Conservation (phyloP, 2,797 vertebrate genomes). For the Hylomyscus alleni region DNA sequence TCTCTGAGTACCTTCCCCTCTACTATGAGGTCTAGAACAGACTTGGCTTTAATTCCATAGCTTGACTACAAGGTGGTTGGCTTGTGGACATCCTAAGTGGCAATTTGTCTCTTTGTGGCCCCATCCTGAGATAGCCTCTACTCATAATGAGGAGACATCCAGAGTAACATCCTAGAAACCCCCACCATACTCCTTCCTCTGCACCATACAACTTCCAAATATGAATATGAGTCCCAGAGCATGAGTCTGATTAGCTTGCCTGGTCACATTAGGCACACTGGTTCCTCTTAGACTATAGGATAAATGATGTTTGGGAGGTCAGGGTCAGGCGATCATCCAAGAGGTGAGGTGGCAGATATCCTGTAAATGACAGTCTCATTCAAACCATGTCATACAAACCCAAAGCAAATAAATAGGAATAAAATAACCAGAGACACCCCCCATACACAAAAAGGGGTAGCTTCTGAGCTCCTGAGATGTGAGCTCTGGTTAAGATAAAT, state of each 20-base stretch:
- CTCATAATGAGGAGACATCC: neutral
- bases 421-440: neutral
- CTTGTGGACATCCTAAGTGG: neutral
- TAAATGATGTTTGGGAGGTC: neutral
- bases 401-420: neutral
- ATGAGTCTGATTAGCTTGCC: neutral
- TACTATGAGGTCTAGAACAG: neutral
- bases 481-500: neutral
- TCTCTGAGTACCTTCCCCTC: neutral
- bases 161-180: neutral
- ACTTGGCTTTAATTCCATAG: constrained; percentile 75
- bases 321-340: neutral
- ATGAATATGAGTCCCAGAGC: neutral
- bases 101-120: neutral
- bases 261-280: neutral
- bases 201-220: neutral
- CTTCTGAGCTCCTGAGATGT: neutral
- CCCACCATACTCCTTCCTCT: neutral
- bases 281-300: neutral
- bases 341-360: neutral
- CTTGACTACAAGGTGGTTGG: neutral
- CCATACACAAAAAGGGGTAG: neutral
- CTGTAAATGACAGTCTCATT: neutral
- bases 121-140: neutral
- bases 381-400: neutral